Evolutionary conservation across 2,888 invertebrate genomes (phyloP).

Genomic region (Leptopilina myrica): DNA sequence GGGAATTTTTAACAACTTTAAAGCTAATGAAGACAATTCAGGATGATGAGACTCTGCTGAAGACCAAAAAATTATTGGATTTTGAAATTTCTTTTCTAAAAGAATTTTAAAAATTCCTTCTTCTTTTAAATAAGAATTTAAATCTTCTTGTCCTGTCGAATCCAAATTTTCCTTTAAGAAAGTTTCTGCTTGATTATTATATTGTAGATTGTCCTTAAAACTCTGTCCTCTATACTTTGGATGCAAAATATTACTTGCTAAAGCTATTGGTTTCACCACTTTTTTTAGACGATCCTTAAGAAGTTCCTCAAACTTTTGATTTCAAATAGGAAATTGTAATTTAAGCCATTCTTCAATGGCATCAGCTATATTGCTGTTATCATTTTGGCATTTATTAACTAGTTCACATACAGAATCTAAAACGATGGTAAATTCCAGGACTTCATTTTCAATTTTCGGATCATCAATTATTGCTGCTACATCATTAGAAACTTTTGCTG

Average conservation of each 20-base stretch:
- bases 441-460: conserved; percentile 7
- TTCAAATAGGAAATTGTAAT: conserved; percentile 2
- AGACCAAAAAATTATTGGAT: conserved; percentile 5
- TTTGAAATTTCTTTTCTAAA: neutral
- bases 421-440: neutral
- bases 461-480: neutral
- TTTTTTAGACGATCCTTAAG: conserved; percentile 5
- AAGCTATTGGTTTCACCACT: conserved; percentile 22
- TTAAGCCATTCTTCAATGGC: conserved; percentile 37
- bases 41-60: neutral
- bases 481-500: neutral
- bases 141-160: conserved; percentile 2
- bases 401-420: conserved; percentile 14
- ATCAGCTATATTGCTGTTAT: conserved; percentile 11
- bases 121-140: conserved; percentile 3
- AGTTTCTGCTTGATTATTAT: neutral
- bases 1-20: neutral
- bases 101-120: conserved; percentile 32
- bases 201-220: conserved; percentile 10
- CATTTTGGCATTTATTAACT: conserved; percentile 26
- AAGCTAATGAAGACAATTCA: neutral
- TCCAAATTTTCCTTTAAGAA: conserved; percentile 1
- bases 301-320: conserved; percentile 16
- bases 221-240: conserved; percentile 10
- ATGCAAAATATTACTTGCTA: conserved; percentile 38